Percentiles rank a stretch among this genome's conserved stretches.
These are phyloP conservation scores for Drosophila bocqueti DNA, from an alignment of 1,140 invertebrate genomes.

Conservation along the genomic window DNA sequence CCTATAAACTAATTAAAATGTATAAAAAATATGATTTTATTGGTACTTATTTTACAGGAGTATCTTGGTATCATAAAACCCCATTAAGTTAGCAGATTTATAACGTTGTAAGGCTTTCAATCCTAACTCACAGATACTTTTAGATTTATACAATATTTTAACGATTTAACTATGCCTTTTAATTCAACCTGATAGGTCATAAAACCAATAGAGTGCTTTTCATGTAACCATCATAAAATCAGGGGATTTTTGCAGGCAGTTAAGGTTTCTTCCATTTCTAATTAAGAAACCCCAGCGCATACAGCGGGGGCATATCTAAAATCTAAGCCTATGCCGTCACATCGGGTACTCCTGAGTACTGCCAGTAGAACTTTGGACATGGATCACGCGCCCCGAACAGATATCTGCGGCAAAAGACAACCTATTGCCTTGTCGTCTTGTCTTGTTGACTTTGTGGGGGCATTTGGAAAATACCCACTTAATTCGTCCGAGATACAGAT, in stretches of 20 bases:
- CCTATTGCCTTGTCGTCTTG: conserved; percentile 13
- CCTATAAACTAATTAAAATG: not conserved
- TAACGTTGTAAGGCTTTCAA: not conserved
- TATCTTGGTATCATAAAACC: not conserved
- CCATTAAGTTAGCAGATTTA: not conserved
- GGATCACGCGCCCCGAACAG: conserved; percentile 34
- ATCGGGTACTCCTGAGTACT: conserved; percentile 36
- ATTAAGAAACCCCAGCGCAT: conserved; percentile 54
- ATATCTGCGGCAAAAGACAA: conserved; percentile 43
- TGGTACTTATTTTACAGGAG: no score
- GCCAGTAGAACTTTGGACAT: conserved; percentile 19
- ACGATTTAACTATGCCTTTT: not conserved
- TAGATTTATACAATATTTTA: conserved; percentile 3
- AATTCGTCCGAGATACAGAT: conserved; percentile 30
- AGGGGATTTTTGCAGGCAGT: conserved; percentile 8
- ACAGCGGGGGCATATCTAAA: conserved; percentile 1
- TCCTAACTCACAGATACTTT: not conserved
- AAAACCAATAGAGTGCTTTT: not conserved
- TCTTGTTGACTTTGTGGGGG: conserved; percentile 44
- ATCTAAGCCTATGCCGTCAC: conserved; percentile 47
- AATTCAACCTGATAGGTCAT: not conserved
- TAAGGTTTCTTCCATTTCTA: conserved; percentile 22
- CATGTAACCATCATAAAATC: conserved; percentile 22
- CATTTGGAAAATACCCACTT: conserved; percentile 48
- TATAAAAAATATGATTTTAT: no score